Percentiles rank a stretch among this genome's conserved stretches.
phyloP scores from a whole-genome alignment of 2,888 invertebrate species.

The Epiblema foenella region DNA sequence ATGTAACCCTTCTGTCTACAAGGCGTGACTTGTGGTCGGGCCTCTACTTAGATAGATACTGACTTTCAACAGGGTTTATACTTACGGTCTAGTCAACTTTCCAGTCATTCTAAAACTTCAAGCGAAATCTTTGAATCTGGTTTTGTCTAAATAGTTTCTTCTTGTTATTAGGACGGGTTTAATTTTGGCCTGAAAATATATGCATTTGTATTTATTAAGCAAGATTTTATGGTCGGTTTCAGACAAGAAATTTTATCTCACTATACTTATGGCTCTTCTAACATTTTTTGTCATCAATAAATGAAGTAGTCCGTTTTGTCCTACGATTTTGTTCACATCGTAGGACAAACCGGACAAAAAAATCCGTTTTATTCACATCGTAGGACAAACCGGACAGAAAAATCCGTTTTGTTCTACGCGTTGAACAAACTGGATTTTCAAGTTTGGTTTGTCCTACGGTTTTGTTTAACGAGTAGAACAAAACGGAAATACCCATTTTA shows the following conservation, averaged over 20 bases:
- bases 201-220: not conserved
- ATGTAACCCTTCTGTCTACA: constrained; percentile 44
- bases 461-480: too few relatives aligned
- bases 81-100: not conserved
- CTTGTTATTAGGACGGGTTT: not conserved
- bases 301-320: too few relatives aligned
- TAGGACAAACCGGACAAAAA: too few relatives aligned
- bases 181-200: not conserved
- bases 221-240: not conserved
- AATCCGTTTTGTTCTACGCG: too few relatives aligned
- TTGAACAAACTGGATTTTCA: too few relatives aligned
- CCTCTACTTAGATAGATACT: constrained; percentile 1
- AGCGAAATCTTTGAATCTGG: not conserved
- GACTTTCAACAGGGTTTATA: constrained; percentile 19
- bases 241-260: not conserved
- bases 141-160: constrained; percentile 6
- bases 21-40: constrained; percentile 36
- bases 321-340: too few relatives aligned
- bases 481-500: too few relatives aligned
- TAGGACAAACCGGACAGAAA: too few relatives aligned
- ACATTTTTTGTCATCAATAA: too few relatives aligned
- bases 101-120: constrained; percentile 15
- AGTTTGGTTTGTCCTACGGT: too few relatives aligned
- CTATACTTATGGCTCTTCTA: too few relatives aligned
- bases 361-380: too few relatives aligned